phyloP scores from a whole-genome alignment of 2,888 invertebrate species.

The Cataglyphis livida region DNA sequence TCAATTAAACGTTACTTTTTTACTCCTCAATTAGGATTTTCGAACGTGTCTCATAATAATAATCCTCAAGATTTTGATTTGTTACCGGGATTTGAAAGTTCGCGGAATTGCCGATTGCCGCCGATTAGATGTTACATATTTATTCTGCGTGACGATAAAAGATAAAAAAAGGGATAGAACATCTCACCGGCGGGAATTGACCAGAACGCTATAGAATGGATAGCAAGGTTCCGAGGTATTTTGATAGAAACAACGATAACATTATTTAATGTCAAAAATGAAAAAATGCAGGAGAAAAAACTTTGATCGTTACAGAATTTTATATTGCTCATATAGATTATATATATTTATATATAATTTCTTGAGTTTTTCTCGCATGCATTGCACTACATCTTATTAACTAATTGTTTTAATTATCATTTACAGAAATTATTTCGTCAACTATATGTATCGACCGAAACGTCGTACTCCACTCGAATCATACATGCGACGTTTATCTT shows the following conservation, averaged over 20 bases:
- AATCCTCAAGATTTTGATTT: neutral
- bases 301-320: neutral
- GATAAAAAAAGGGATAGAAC: neutral
- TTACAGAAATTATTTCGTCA: neutral
- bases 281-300: neutral
- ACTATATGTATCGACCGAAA: neutral
- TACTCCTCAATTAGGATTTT: no score
- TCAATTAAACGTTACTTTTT: no score
- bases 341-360: neutral
- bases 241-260: neutral
- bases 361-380: neutral
- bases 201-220: neutral
- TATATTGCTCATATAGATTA: neutral
- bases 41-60: no score
- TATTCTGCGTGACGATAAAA: neutral
- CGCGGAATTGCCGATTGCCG: neutral
- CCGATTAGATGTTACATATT: neutral
- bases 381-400: neutral
- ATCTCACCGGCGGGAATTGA: neutral
- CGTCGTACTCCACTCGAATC: neutral
- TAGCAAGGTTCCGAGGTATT: neutral
- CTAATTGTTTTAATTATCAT: neutral
- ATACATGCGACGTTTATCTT: neutral
- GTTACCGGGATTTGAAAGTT: neutral
- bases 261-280: neutral